phyloP scores from a whole-genome alignment of 2,113 vertebrate species.

The Regulus satrapa region DNA sequence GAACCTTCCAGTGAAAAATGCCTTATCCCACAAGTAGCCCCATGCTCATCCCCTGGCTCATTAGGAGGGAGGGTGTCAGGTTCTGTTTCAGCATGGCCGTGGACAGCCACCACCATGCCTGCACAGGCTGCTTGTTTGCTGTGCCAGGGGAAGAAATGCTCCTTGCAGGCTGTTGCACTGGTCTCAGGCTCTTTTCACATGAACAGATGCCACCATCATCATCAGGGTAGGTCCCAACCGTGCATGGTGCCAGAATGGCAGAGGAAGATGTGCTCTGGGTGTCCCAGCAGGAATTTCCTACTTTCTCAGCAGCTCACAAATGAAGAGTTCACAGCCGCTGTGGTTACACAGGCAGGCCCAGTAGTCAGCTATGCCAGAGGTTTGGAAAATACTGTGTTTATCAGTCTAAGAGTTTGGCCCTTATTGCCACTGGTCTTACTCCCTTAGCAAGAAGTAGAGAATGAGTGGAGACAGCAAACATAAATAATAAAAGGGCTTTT shows the following conservation, averaged over 20 bases:
- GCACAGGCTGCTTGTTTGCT: background rate
- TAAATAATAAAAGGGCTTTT: constrained; percentile 30
- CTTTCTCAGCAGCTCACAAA: background rate
- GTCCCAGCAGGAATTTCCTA: background rate
- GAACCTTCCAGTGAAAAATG: background rate
- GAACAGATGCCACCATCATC: background rate
- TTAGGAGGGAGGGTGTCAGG: background rate
- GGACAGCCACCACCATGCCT: background rate
- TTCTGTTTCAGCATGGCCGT: background rate
- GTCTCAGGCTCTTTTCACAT: background rate
- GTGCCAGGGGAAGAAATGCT: background rate
- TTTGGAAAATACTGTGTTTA: background rate
- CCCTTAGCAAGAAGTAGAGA: background rate
- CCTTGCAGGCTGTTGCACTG: background rate
- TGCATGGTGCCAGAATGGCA: background rate
- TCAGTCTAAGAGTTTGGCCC: background rate
- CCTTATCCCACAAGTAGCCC: background rate
- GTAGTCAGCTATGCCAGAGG: background rate
- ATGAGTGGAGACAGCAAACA: background rate
- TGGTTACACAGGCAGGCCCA: background rate
- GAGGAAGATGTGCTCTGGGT: background rate
- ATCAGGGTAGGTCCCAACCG: background rate
- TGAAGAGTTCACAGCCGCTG: background rate
- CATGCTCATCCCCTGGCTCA: fast-evolving
- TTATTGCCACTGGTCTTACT: background rate